Evolutionary conservation across 2,113 vertebrate genomes (phyloP).

Genomic region (Sakesphorus luctuosus): DNA sequence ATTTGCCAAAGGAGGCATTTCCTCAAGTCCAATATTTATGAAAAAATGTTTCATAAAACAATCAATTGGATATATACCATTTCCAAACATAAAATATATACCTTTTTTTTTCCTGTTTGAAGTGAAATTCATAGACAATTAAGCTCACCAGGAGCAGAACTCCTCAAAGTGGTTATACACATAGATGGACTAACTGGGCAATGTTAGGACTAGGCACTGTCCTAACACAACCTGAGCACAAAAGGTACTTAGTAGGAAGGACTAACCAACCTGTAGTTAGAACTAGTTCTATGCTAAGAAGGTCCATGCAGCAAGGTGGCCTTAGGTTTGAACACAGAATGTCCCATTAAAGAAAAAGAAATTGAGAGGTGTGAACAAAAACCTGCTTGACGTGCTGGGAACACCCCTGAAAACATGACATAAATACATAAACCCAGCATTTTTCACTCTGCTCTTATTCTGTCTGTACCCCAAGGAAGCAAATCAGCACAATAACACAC

Average conservation of each 20-base stretch:
- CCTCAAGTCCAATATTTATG: background rate
- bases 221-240: background rate
- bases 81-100: background rate
- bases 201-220: background rate
- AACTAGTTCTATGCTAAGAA: background rate
- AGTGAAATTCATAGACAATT: background rate
- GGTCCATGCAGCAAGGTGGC: background rate
- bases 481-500: background rate
- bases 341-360: background rate
- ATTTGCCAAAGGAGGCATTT: background rate
- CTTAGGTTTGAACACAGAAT: background rate
- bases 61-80: background rate
- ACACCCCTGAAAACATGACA: background rate
- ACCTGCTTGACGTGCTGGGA: background rate
- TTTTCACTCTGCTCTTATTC: background rate
- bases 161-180: background rate
- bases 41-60: background rate
- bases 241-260: background rate
- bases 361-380: background rate
- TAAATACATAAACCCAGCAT: background rate
- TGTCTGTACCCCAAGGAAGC: background rate
- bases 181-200: background rate
- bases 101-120: background rate
- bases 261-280: background rate
- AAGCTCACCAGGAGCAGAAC: background rate